Percentiles rank a stretch among this genome's conserved stretches.
Conservation (phyloP, 2,888 invertebrate species). For the Mechanitis messenoides region DNA sequence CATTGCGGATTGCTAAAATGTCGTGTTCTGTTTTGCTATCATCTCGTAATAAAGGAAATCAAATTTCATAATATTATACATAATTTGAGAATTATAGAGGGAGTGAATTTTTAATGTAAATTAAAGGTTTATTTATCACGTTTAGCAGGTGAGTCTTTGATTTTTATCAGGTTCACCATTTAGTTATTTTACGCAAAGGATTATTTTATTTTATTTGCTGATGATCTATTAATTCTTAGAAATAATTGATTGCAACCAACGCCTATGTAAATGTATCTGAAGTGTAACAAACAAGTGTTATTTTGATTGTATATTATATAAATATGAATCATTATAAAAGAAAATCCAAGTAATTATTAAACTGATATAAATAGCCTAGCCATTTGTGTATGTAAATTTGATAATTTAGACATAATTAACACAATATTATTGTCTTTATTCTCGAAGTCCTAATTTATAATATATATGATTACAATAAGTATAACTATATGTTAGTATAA, state of each 20-base stretch:
- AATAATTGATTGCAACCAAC: slow-evolving; percentile 28
- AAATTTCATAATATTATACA: slow-evolving; percentile 53
- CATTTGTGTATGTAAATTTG: slow-evolving; percentile 29
- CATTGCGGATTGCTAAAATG: slow-evolving; percentile 62
- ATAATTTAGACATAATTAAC: slow-evolving; percentile 17
- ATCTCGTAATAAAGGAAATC: slow-evolving; percentile 58
- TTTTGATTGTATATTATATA: slow-evolving; percentile 7
- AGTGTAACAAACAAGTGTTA: slow-evolving; percentile 6
- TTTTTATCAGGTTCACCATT: slow-evolving; percentile 25
- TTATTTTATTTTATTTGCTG: slow-evolving; percentile 42
- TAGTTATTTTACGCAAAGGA: slow-evolving; percentile 29
- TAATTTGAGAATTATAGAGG: slow-evolving; percentile 41
- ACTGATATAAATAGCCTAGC: slow-evolving; percentile 36
- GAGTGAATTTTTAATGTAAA: slow-evolving; percentile 40
- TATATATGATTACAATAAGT: neutral
- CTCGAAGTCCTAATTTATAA: neutral
- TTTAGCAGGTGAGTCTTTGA: slow-evolving; percentile 36
- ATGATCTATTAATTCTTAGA: slow-evolving; percentile 36
- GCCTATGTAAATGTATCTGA: slow-evolving; percentile 14
- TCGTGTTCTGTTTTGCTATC: slow-evolving; percentile 73
- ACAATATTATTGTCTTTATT: slow-evolving; percentile 11
- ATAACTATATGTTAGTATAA: neutral
- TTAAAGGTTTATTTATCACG: slow-evolving; percentile 32
- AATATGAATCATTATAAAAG: slow-evolving; percentile 12
- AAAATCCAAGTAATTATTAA: slow-evolving; percentile 29